Conservation (phyloP, 2,113 vertebrate species). For the Acinonyx jubatus region DNA sequence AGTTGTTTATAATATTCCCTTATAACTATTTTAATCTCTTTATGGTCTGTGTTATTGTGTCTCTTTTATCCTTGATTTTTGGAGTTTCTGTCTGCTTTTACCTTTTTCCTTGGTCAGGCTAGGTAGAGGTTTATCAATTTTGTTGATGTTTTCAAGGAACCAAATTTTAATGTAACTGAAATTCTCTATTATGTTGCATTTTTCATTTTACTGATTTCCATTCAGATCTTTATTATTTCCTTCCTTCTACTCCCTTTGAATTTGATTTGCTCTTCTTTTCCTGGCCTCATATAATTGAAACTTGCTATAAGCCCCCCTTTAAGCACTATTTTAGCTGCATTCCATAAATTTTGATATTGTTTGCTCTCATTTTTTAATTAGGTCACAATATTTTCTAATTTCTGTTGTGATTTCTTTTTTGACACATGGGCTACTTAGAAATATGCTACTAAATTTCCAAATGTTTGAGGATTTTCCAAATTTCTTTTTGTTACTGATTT, state of each 20-base stretch:
- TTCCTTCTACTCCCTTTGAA: neutral
- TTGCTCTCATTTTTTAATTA: neutral
- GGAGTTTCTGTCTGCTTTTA: neutral
- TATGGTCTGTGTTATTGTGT: neutral
- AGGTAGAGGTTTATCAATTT: neutral
- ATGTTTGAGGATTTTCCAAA: neutral
- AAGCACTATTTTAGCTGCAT: neutral
- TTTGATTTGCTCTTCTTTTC: neutral
- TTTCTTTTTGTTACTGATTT: neutral
- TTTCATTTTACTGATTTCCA: slow-evolving; percentile 10
- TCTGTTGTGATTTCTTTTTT: neutral
- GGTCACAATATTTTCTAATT: neutral
- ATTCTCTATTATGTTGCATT: neutral
- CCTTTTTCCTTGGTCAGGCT: neutral
- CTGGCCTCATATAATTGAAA: neutral
- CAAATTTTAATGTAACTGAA: neutral
- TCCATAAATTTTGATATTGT: neutral
- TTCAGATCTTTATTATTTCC: neutral
- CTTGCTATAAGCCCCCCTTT: neutral
- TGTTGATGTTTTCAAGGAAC: neutral
- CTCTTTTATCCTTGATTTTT: neutral
- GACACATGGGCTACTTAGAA: neutral
- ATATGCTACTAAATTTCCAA: neutral
- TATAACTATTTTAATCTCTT: neutral
- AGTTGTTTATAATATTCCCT: neutral